phyloP scores from a whole-genome alignment of 35 echinoderm and acorn worm genomes.

The Heliocidaris erythrogramma region DNA sequence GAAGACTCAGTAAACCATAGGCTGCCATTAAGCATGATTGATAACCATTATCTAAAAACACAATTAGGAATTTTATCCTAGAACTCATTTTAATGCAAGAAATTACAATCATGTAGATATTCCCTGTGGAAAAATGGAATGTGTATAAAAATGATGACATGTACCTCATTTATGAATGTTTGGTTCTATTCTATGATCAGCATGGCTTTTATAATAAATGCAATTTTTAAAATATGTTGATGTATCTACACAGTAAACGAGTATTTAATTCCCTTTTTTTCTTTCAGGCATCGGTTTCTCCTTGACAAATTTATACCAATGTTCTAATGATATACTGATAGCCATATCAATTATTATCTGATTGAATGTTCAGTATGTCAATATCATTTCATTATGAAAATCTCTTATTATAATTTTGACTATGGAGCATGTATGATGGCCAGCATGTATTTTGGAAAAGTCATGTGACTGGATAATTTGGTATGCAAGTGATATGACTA shows the following conservation, averaged over 20 bases:
- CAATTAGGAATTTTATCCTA: neutral
- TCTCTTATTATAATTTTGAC: neutral
- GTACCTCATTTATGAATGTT: neutral
- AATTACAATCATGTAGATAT: neutral
- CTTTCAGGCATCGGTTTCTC: neutral
- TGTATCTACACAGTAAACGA: too few relatives aligned
- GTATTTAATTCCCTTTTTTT: neutral
- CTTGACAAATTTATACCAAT: neutral
- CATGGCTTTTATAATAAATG: neutral
- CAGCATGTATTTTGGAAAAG: constrained; percentile 3
- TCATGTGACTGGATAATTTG: neutral
- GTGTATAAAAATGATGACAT: neutral
- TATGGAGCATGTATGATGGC: constrained; percentile 20
- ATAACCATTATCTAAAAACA: neutral
- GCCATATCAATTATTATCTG: neutral
- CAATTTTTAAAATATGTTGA: neutral
- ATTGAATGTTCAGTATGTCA: neutral
- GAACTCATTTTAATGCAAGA: neutral
- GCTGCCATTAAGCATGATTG: neutral
- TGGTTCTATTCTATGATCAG: constrained; percentile 1
- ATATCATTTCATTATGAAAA: neutral
- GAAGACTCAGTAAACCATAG: neutral
- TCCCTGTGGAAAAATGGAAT: neutral
- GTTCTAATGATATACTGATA: neutral
- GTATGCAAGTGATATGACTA: constrained; percentile 7